Conservation (phyloP, 2,113 vertebrate genomes). For the Cinclus mexicanus region DNA sequence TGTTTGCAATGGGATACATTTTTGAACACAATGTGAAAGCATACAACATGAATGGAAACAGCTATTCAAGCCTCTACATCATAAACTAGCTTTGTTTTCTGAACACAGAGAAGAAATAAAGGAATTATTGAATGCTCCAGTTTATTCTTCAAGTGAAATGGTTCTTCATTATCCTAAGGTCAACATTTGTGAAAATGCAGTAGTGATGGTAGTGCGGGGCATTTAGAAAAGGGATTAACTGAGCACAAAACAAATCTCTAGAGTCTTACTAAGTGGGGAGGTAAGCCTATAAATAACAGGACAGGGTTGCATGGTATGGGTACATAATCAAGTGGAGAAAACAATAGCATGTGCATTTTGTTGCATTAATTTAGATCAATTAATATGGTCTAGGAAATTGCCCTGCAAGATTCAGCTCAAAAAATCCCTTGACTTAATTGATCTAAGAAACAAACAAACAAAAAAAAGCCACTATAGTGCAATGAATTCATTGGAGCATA, state of each 20-base stretch:
- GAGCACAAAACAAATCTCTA: background rate
- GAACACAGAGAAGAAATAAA: background rate
- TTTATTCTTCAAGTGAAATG: background rate
- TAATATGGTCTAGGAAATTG: background rate
- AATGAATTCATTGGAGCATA: background rate
- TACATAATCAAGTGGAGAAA: background rate
- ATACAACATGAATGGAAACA: background rate
- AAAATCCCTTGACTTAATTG: rapidly evolving
- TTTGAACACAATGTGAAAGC: background rate
- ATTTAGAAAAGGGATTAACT: background rate
- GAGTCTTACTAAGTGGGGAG: background rate
- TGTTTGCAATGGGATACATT: background rate
- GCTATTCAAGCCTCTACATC: background rate
- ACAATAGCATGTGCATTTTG: rapidly evolving
- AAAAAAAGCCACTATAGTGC: background rate
- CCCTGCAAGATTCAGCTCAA: background rate
- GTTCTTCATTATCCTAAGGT: background rate
- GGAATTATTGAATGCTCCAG: background rate
- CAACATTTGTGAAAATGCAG: background rate
- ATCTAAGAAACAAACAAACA: background rate
- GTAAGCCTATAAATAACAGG: background rate
- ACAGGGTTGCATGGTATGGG: background rate
- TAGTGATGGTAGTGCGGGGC: background rate
- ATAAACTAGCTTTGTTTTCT: background rate
- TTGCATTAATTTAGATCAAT: background rate